These are phyloP conservation scores for Acanthosepion pharaonis DNA, from an alignment of 2,888 invertebrate species.

Conservation along the genomic window DNA sequence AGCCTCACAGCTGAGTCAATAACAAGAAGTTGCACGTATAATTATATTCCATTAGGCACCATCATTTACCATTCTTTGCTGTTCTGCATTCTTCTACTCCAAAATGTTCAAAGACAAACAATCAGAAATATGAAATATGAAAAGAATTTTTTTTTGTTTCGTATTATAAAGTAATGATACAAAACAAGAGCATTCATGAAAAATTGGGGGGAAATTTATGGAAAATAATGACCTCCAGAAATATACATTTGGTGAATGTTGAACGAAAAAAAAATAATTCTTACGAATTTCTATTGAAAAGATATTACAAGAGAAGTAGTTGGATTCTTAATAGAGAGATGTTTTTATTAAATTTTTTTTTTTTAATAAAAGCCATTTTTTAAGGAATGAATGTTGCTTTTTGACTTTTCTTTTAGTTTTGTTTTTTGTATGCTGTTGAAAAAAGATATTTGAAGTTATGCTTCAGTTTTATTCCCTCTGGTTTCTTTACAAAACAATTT, in stretches of 20 bases:
- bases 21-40: background rate
- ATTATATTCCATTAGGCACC: constrained; percentile 33
- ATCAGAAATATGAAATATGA: constrained; percentile 9
- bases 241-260: background rate
- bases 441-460: too few relatives aligned
- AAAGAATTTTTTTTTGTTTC: background rate
- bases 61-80: constrained; percentile 8
- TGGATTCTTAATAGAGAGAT: background rate
- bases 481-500: too few relatives aligned
- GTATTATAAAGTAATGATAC: background rate
- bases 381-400: background rate
- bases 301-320: background rate
- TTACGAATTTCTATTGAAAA: background rate
- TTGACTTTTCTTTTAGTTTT: too few relatives aligned
- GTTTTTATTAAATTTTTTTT: background rate
- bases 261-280: background rate
- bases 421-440: too few relatives aligned
- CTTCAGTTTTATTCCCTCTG: too few relatives aligned
- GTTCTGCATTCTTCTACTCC: too few relatives aligned
- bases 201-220: background rate
- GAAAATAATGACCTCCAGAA: background rate
- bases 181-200: background rate
- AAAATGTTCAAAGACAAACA: background rate
- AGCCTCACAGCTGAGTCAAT: background rate
- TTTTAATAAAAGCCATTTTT: background rate